Percentiles rank a stretch among this genome's conserved stretches.
Conservation (phyloP, 2,113 vertebrate species). For the Grammomys surdaster region DNA sequence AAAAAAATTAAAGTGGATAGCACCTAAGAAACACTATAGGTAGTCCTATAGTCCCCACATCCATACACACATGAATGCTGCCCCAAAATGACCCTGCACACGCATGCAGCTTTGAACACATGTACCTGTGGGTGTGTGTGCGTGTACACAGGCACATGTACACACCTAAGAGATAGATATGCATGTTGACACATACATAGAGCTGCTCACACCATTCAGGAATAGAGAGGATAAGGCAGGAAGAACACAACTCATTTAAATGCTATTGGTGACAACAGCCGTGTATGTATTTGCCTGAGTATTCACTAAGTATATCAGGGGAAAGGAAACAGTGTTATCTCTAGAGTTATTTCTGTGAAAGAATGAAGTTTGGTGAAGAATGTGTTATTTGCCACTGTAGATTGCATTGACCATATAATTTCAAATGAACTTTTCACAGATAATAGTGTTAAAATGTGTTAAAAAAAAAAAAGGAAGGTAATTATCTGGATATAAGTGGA, state of each 20-base stretch:
- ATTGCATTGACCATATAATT: background rate
- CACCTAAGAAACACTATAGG: background rate
- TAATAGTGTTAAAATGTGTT: background rate
- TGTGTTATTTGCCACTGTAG: conserved; percentile 31
- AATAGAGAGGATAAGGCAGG: conserved; percentile 22
- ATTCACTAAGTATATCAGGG: background rate
- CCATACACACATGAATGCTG: background rate
- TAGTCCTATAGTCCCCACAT: background rate
- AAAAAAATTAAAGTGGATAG: background rate
- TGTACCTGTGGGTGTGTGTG: background rate
- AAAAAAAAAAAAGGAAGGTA: background rate
- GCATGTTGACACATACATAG: background rate
- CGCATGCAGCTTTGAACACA: background rate
- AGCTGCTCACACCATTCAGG: background rate
- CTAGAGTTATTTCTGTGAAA: background rate
- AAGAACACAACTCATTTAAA: background rate
- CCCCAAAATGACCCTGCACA: no score
- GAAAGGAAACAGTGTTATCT: background rate
- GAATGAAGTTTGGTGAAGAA: conserved; percentile 8
- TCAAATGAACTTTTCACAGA: background rate
- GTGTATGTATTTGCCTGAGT: background rate
- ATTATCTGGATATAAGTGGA: background rate
- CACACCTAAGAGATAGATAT: background rate
- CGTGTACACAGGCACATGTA: background rate
- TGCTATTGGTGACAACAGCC: background rate